Evolutionary conservation across 2,113 vertebrate species (phyloP).

Genomic region (Pampusana beccarii): DNA sequence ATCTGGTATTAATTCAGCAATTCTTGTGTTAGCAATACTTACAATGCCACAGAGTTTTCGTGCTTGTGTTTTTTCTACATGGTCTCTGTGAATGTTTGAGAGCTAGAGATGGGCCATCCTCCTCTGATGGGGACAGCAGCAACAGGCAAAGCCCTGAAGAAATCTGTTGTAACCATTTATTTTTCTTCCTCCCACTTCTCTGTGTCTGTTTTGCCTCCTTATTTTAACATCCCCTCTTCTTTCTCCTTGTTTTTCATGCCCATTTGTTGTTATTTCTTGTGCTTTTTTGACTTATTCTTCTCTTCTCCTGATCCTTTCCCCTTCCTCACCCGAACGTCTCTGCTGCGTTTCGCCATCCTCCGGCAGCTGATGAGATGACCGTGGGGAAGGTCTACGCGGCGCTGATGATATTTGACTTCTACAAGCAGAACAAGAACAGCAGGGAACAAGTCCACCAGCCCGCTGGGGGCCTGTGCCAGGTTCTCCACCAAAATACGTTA

Average conservation of each 20-base stretch:
- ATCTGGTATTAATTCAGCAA: background rate
- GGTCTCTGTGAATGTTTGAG: background rate
- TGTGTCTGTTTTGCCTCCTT: background rate
- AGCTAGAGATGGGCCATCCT: background rate
- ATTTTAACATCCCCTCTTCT: background rate
- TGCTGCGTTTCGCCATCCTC: background rate
- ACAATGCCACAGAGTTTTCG: background rate
- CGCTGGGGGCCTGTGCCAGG: slow-evolving; percentile 77
- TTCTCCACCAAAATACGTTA: slow-evolving; percentile 38
- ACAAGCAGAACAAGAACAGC: slow-evolving; percentile 90
- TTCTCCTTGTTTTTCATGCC: background rate
- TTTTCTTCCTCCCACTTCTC: background rate
- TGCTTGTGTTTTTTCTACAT: background rate
- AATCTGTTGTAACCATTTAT: background rate
- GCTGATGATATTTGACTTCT: slow-evolving; percentile 98
- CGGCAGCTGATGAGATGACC: slow-evolving; percentile 91
- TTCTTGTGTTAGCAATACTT: background rate
- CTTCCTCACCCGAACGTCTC: background rate
- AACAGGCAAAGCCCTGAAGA: background rate
- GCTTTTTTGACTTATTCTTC: background rate
- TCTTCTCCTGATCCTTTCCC: background rate
- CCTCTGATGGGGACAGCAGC: background rate
- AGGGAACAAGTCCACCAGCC: slow-evolving; percentile 85
- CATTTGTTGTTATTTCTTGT: background rate
- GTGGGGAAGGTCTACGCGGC: slow-evolving; percentile 96